phyloP scores from a whole-genome alignment of 2,113 vertebrate species.

The Egretta garzetta region DNA sequence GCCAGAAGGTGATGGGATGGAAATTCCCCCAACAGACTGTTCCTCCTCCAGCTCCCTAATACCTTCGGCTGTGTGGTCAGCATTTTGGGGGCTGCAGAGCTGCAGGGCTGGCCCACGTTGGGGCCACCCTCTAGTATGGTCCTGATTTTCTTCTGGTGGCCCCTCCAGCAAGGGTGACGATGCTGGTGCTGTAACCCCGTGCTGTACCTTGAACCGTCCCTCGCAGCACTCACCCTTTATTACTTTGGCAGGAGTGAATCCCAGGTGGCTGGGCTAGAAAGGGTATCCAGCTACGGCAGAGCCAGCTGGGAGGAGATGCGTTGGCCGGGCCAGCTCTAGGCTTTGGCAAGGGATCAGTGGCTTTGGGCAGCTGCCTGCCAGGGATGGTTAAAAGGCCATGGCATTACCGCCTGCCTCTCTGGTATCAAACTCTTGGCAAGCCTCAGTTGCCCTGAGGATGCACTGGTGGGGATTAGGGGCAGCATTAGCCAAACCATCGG shows the following conservation, averaged over 20 bases:
- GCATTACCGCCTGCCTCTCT: not conserved
- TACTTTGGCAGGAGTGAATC: not conserved
- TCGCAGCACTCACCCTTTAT: not conserved
- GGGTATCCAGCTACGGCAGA: not conserved
- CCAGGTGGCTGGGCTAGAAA: not conserved
- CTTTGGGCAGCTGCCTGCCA: not conserved
- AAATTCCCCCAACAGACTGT: constrained; percentile 10
- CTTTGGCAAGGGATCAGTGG: not conserved
- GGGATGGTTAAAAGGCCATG: not conserved
- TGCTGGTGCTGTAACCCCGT: not conserved
- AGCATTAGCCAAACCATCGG: not conserved
- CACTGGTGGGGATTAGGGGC: not conserved
- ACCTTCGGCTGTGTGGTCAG: not conserved
- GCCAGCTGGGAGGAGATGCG: not conserved
- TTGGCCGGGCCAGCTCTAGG: not conserved
- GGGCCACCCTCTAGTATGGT: fast-evolving
- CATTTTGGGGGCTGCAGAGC: not conserved
- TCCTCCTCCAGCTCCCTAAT: not conserved
- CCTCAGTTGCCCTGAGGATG: not conserved
- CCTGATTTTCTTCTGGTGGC: not conserved
- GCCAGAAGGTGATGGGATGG: constrained; percentile 10
- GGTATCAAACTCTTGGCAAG: not conserved
- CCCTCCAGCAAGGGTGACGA: not conserved
- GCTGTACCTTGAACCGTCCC: not conserved
- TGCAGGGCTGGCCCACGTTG: not conserved